Conservation (phyloP, 2,797 vertebrate species). For the Macrochelys suwanniensis region DNA sequence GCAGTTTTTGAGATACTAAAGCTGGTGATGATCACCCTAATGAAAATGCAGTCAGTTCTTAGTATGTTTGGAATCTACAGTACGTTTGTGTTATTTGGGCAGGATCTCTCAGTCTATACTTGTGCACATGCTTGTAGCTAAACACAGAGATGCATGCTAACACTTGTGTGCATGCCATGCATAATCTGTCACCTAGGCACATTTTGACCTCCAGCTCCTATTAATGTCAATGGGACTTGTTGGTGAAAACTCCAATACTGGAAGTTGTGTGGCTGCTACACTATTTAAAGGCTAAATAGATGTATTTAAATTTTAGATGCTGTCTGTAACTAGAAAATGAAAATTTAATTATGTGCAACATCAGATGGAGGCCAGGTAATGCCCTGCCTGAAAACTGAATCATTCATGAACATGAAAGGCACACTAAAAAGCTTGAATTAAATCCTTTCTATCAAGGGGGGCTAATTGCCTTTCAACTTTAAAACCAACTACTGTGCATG, state of each 20-base stretch:
- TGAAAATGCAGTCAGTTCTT: background rate
- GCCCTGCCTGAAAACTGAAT: background rate
- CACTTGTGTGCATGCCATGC: background rate
- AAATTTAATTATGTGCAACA: background rate
- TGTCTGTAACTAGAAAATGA: background rate
- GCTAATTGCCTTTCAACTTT: background rate
- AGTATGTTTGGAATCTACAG: background rate
- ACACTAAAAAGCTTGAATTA: background rate
- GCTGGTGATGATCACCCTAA: background rate
- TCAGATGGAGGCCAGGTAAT: background rate
- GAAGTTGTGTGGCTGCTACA: slow-evolving; percentile 46
- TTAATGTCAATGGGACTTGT: background rate
- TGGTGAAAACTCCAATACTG: slow-evolving; percentile 45
- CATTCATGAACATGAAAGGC: background rate
- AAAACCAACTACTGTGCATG: background rate
- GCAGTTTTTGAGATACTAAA: background rate
- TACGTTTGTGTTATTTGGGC: background rate
- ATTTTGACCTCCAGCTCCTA: background rate
- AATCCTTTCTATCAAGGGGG: background rate
- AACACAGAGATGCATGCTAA: background rate
- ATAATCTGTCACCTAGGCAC: background rate
- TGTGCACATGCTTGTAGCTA: background rate
- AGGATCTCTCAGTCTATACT: background rate
- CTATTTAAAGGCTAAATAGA: slow-evolving; percentile 44
- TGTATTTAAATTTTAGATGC: slow-evolving; percentile 25